Conservation (phyloP, 2,113 vertebrate species). For the Notothenia coriiceps region DNA sequence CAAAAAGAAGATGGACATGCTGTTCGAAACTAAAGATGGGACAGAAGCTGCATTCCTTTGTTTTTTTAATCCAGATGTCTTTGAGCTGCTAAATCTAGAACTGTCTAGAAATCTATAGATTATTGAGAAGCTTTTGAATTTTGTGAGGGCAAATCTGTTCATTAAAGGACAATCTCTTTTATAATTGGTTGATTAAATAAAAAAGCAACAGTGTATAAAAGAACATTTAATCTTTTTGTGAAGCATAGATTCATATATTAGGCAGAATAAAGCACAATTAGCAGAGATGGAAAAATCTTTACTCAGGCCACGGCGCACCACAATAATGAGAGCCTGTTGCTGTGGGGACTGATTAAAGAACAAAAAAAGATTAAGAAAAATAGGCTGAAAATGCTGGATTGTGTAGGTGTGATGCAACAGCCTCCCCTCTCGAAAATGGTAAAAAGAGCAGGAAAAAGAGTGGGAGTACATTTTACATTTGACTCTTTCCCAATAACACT, state of each 20-base stretch:
- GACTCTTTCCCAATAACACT: not conserved
- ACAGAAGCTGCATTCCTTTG: not conserved
- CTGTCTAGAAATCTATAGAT: not conserved
- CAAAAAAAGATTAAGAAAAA: not conserved
- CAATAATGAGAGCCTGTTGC: not conserved
- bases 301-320: constrained; percentile 6
- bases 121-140: not conserved
- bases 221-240: constrained; percentile 16
- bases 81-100: not conserved
- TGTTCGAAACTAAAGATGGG: not conserved
- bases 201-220: constrained; percentile 20
- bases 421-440: not conserved
- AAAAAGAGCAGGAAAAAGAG: not conserved
- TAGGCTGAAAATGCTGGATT: not conserved
- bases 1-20: not conserved
- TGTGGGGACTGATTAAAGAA: constrained; percentile 11
- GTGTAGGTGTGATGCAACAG: not conserved
- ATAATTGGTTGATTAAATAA: constrained; percentile 14
- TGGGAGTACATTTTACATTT: not conserved
- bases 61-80: not conserved
- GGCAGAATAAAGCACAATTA: constrained; percentile 35
- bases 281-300: constrained; percentile 31
- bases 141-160: not conserved
- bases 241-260: constrained; percentile 12
- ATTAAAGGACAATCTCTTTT: not conserved